These are phyloP conservation scores for Aspidiotus rigidus DNA, from an alignment of 2,888 invertebrate genomes.

Conservation along the genomic window DNA sequence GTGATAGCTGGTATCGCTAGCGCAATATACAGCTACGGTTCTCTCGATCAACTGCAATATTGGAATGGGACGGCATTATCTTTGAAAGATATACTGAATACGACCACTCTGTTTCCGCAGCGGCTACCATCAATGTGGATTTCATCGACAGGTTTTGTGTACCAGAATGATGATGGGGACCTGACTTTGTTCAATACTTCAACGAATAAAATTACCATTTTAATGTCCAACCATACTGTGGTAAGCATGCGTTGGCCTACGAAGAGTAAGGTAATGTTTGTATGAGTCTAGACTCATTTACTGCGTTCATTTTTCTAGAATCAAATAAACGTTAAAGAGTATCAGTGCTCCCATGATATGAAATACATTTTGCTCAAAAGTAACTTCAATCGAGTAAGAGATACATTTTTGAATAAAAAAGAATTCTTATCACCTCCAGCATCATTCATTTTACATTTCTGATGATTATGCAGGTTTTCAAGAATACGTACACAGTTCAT, in stretches of 20 bases:
- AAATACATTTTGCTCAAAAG: constrained; percentile 81
- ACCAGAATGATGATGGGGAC: constrained; percentile 77
- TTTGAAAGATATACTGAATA: constrained; percentile 63
- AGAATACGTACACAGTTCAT: constrained; percentile 66
- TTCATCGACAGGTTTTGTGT: constrained; percentile 70
- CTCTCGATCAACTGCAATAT: constrained; percentile 79
- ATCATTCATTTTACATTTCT: background rate
- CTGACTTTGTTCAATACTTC: constrained; percentile 68
- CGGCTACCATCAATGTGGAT: constrained; percentile 73
- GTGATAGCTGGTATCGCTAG: constrained; percentile 81
- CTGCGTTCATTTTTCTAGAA: constrained; percentile 51
- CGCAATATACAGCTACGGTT: constrained; percentile 79
- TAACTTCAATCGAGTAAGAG: constrained; percentile 72
- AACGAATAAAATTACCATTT: constrained; percentile 65
- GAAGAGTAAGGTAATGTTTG: too few species aligned
- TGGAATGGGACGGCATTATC: constrained; percentile 82
- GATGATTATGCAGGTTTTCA: constrained; percentile 36
- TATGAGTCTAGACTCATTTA: background rate
- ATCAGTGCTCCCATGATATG: constrained; percentile 75
- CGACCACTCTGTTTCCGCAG: constrained; percentile 60
- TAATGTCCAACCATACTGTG: constrained; percentile 79
- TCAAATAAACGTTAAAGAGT: constrained; percentile 77
- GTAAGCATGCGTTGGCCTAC: constrained; percentile 47
- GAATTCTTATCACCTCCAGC: background rate
- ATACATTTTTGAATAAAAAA: background rate